Conservation (phyloP, 2,113 vertebrate genomes). For the Nicator chloris region DNA sequence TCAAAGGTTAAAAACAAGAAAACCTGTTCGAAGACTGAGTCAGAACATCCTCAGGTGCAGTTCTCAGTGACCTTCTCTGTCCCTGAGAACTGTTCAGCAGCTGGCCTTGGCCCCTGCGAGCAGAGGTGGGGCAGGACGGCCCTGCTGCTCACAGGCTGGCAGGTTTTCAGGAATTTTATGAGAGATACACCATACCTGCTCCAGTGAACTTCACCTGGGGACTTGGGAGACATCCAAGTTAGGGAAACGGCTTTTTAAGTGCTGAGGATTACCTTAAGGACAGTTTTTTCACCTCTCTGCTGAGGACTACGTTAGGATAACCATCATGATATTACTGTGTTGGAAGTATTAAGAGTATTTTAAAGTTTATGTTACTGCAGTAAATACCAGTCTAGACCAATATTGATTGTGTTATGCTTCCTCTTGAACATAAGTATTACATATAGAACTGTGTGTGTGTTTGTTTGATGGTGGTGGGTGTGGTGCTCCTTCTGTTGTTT, state of each 20-base stretch:
- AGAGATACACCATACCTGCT: not conserved
- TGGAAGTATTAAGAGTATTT: not conserved
- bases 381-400: not conserved
- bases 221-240: not conserved
- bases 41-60: not conserved
- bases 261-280: not conserved
- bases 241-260: not conserved
- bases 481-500: not conserved
- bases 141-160: not conserved
- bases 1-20: not conserved
- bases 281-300: rapidly evolving
- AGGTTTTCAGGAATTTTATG: not conserved
- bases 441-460: not conserved
- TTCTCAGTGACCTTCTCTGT: not conserved
- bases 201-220: not conserved
- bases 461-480: not conserved
- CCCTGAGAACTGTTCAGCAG: not conserved
- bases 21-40: not conserved
- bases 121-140: rapidly evolving
- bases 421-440: not conserved
- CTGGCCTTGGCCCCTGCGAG: rapidly evolving
- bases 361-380: not conserved
- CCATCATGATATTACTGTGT: not conserved
- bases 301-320: not conserved
- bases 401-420: not conserved